phyloP scores from a whole-genome alignment of 1,140 invertebrate species.

The Leptinotarsa undecemlineata region DNA sequence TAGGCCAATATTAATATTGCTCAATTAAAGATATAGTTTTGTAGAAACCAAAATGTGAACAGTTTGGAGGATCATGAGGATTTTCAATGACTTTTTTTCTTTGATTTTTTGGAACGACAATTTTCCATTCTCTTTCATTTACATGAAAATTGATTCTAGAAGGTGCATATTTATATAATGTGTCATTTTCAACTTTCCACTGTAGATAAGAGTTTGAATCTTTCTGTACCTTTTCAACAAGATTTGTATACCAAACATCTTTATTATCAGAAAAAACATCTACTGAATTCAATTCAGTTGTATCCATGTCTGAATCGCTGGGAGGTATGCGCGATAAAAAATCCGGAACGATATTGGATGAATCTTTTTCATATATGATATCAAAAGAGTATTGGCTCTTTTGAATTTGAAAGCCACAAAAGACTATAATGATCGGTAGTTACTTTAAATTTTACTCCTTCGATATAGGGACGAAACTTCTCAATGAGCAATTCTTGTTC shows the following conservation, averaged over 20 bases:
- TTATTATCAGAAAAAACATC: neutral
- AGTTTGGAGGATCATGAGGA: conserved; percentile 15
- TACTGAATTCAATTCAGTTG: neutral
- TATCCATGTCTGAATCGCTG: too few species aligned
- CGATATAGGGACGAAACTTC: too few species aligned
- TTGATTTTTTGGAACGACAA: conserved; percentile 19
- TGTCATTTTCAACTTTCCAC: conserved; percentile 8
- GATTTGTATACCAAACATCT: conserved; percentile 18
- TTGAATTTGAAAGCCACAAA: too few species aligned
- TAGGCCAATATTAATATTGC: neutral
- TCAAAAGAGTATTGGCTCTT: too few species aligned
- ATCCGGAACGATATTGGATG: too few species aligned
- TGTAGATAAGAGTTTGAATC: conserved; percentile 6
- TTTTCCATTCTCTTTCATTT: conserved; percentile 25
- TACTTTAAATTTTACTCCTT: too few species aligned
- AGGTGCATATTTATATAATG: conserved; percentile 16
- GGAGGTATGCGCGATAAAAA: too few species aligned
- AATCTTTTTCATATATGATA: too few species aligned
- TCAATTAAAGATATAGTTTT: conserved; percentile 2
- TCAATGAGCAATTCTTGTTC: too few species aligned
- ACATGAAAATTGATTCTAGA: neutral
- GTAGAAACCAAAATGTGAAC: conserved; percentile 24
- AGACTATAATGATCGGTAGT: too few species aligned
- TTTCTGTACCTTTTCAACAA: neutral
- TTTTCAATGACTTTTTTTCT: conserved; percentile 5